phyloP scores from a whole-genome alignment of 2,113 vertebrate genomes.

The Ceyx margarethae region DNA sequence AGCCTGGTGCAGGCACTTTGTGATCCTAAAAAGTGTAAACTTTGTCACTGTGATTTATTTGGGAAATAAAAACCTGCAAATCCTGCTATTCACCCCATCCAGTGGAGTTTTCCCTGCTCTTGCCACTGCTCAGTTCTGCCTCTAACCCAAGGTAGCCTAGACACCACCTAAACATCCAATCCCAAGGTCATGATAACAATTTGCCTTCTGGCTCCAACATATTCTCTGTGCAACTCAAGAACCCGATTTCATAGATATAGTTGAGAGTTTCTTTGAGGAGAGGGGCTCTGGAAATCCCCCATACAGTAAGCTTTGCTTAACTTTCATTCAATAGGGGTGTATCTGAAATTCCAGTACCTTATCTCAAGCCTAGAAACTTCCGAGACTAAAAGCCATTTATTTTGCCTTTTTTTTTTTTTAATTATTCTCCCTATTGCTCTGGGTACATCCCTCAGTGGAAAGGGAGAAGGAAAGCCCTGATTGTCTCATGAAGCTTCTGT shows the following conservation, averaged over 20 bases:
- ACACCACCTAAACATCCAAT: background rate
- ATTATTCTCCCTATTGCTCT: background rate
- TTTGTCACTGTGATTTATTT: background rate
- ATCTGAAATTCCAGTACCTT: conserved; percentile 16
- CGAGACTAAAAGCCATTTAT: background rate
- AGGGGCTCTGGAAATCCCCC: background rate
- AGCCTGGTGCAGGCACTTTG: background rate
- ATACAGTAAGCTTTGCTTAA: background rate
- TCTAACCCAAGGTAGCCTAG: background rate
- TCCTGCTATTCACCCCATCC: background rate
- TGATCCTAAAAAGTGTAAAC: background rate
- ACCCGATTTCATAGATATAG: background rate
- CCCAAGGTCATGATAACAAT: background rate
- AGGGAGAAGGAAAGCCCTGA: background rate
- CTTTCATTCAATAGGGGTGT: background rate
- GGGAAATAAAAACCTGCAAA: background rate
- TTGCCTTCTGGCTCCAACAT: conserved; percentile 11
- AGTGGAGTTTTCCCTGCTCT: background rate
- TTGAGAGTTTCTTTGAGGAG: background rate
- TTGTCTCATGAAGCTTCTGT: background rate
- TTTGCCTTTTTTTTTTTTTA: background rate
- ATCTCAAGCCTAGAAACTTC: background rate
- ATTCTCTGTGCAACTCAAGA: background rate
- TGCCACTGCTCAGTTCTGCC: background rate
- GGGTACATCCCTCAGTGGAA: background rate